Evolutionary conservation across 2,888 invertebrate species (phyloP), one percentile per base, ranked within the genome.

Genomic region (Neoitamus cyanurus): DNA sequence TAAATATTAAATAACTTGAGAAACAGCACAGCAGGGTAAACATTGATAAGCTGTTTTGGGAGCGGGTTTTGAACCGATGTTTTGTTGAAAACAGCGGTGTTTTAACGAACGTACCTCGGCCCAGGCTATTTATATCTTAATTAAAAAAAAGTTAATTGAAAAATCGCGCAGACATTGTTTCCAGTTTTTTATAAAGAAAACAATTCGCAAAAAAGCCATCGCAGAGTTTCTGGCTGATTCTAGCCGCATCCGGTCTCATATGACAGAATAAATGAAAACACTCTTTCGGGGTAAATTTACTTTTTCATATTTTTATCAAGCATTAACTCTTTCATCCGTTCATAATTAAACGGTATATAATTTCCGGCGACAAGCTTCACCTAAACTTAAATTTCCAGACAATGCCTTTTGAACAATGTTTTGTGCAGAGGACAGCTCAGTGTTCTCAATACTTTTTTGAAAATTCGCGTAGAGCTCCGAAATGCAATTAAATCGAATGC

Each of bases 31-130:
- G 6, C 15, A 31, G 31, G 58, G 73, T 36, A 73, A 73, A 73
- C 36, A 73, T 73, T 34, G 73, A 73, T 73, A 73, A 73, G 73
- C 34, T 20, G 73, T 36, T 73, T 73, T 31, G 7, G 30, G 73
- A 58, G 20, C 58, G 58, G 25, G 20, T 58, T 58, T 58, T 20
- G 58, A 58, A 58, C 25, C 25, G 15, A 20, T 58, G 58, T 58
- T 58, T 58, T 58, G 58, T 58, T 58, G 25, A 58, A 58, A 58
- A 58, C 58, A 20, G 58, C 58, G 20, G 58, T 58, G 58, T 25
- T 58, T 58, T 58, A 58, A 58, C 15, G 9, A 58, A 58, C 15
- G 20, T 5, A 20, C 6, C 58, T 20, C 2, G 34, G 7, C 34
- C 7, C 7, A 20, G 15, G 58, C 25, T 58, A 58, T 58, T 58